phyloP scores from a whole-genome alignment of 2,888 invertebrate species.

The Calephelis perditalis region DNA sequence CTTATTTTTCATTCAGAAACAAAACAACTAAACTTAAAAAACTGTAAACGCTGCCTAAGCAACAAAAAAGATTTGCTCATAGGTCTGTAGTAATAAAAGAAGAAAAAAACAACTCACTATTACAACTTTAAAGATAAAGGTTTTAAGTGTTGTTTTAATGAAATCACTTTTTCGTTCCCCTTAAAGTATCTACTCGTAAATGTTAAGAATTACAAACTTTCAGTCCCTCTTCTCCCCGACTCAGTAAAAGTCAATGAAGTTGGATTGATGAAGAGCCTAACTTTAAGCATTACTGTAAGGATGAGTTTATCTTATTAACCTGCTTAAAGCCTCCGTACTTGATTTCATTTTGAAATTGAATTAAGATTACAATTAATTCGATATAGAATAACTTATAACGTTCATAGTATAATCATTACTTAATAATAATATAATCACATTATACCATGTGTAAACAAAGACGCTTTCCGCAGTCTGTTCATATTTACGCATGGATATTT shows the following conservation, averaged over 20 bases:
- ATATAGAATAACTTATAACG: no score
- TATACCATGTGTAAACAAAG: no score
- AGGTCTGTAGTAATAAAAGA: background rate
- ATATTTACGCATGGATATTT: no score
- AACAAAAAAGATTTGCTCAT: no score
- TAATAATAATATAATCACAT: no score
- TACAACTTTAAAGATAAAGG: slow-evolving; percentile 12
- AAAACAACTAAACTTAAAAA: no score
- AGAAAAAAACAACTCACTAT: slow-evolving; percentile 1
- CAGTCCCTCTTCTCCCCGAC: slow-evolving; percentile 19
- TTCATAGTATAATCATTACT: no score
- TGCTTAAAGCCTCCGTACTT: slow-evolving; percentile 7
- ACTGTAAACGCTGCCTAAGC: no score
- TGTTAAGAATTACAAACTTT: slow-evolving; percentile 13
- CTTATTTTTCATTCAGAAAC: no score
- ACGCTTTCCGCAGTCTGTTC: no score
- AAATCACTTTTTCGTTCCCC: slow-evolving; percentile 12
- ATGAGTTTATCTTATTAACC: slow-evolving; percentile 27
- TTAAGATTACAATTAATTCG: no score
- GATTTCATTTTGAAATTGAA: slow-evolving; percentile 3
- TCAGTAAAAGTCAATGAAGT: slow-evolving; percentile 22
- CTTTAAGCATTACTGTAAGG: slow-evolving; percentile 25
- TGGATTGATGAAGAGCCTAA: slow-evolving; percentile 29
- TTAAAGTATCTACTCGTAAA: slow-evolving; percentile 11
- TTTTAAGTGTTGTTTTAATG: slow-evolving; percentile 11